phyloP scores from a whole-genome alignment of 2,797 vertebrate genomes.

The Tangara arthus region DNA sequence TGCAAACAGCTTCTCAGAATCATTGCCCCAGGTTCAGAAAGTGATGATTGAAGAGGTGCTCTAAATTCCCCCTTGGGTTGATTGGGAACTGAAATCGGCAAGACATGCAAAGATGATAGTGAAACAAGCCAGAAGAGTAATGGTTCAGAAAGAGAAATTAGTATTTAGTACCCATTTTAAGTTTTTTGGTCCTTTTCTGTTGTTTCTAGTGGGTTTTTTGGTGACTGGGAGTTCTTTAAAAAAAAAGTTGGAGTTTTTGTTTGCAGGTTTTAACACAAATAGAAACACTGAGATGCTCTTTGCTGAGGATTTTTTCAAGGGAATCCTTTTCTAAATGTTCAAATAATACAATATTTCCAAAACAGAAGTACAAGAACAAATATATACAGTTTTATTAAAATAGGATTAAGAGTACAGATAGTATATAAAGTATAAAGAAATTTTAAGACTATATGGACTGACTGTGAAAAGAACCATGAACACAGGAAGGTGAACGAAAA shows the following conservation, averaged over 20 bases:
- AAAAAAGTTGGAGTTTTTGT: not conserved
- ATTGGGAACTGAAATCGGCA: not conserved
- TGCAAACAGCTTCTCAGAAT: constrained; percentile 23
- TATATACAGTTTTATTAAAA: not conserved
- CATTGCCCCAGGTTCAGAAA: not conserved
- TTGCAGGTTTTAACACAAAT: not conserved
- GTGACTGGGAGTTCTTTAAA: rapidly evolving
- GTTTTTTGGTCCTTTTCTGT: not conserved
- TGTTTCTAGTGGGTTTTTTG: not conserved
- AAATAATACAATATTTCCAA: not conserved
- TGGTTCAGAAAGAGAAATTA: not conserved
- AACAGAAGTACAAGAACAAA: not conserved
- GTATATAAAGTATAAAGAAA: not conserved
- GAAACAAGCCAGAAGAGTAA: not conserved
- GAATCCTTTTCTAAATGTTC: not conserved
- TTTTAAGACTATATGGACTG: not conserved
- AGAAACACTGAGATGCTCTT: not conserved
- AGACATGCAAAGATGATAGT: not conserved
- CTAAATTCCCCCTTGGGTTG: not conserved
- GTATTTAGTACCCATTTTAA: not conserved
- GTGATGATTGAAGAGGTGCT: not conserved
- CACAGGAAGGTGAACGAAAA: not conserved
- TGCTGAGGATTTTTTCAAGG: not conserved
- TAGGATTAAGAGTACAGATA: not conserved
- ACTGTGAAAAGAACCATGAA: not conserved